Base-by-base conservation (phyloP, 2,113 vertebrate genomes). In the Meles meles region DNA sequence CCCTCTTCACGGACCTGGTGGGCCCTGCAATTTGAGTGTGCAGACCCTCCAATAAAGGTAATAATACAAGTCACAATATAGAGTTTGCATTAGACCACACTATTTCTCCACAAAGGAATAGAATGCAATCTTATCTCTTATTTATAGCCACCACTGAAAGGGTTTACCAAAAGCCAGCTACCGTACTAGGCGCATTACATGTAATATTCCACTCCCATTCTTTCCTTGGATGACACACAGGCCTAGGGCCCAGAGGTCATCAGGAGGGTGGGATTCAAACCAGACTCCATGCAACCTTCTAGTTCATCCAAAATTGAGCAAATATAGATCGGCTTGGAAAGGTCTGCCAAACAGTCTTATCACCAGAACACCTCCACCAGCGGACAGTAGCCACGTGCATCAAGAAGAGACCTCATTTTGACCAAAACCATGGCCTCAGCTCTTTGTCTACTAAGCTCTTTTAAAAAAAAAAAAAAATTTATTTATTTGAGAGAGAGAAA, bases 371-470 rank as follows among this genome's bases (percentile, higher is more conserved):
- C 5, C 47, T 57, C 37, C 6, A 6, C 4, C 34, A 14, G 11
- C 21, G 25, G 25, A 37, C 1, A 27, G 55, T 69, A 96, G 93
- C 34, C 85, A 79, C 63, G 37, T 0, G 1, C 20, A 88, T 34
- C 49, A 63, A 63, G 47, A 67, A 69, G 49, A 89, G 11, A 63
- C 23, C 59, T 57, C 12, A 44, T 34, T 17, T 97, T 94, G 97
- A 94, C 82, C 94, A 92, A 84, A 98, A 97, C 91, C 94, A 90
- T 91, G 98, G 76, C 76, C 31, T 93, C 95, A 88, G 94, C 86
- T 94, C 71, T 95, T 92, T 87, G 79, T 83, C 67, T 96, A 44
- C 31, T 65, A 65, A 23, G 27, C 29, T 65, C 61, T 63, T 29
- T 59, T 59, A 47, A 49, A 49, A 49, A 52, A 52, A 52, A 55